These are phyloP conservation scores for Myanophis thanlyinensis DNA, from an alignment of 2,113 vertebrate genomes.

Conservation along the genomic window DNA sequence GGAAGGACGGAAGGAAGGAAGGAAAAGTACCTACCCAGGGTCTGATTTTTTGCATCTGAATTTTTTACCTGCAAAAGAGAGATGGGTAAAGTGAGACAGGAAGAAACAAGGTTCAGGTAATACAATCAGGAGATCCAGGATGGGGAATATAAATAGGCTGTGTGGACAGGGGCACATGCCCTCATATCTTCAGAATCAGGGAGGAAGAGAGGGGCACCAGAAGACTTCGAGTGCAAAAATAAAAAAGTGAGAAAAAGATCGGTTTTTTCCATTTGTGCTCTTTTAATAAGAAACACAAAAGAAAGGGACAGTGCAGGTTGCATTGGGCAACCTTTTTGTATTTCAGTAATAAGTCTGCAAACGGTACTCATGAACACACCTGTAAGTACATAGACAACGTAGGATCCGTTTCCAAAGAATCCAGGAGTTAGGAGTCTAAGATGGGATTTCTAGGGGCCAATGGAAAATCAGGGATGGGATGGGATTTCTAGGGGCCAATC, in stretches of 20 bases:
- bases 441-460: too few relatives aligned
- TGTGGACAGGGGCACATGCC: not conserved
- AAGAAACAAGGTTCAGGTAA: not conserved
- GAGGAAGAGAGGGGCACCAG: not conserved
- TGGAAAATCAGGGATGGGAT: too few relatives aligned
- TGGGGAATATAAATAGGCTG: not conserved
- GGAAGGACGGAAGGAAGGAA: not conserved
- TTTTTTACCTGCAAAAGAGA: slow-evolving; percentile 21
- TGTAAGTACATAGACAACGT: not conserved
- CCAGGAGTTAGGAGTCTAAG: not conserved
- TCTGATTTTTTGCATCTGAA: slow-evolving; percentile 30
- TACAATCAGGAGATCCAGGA: not conserved
- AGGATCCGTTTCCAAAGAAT: not conserved
- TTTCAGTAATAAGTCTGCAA: not conserved
- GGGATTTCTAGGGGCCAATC: too few relatives aligned
- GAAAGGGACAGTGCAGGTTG: too few relatives aligned
- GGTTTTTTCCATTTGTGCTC: not conserved
- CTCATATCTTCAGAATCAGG: not conserved
- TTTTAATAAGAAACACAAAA: not conserved
- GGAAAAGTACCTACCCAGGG: not conserved
- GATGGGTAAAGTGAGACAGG: slow-evolving; percentile 8
- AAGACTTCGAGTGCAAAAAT: not conserved
- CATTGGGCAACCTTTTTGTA: not conserved
- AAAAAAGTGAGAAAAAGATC: not conserved
- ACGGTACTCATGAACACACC: not conserved